A percentile compares a stretch with the other conserved stretches of the same genome.
phyloP scores from a whole-genome alignment of 2,888 invertebrate species.

The Tipula confusa region DNA sequence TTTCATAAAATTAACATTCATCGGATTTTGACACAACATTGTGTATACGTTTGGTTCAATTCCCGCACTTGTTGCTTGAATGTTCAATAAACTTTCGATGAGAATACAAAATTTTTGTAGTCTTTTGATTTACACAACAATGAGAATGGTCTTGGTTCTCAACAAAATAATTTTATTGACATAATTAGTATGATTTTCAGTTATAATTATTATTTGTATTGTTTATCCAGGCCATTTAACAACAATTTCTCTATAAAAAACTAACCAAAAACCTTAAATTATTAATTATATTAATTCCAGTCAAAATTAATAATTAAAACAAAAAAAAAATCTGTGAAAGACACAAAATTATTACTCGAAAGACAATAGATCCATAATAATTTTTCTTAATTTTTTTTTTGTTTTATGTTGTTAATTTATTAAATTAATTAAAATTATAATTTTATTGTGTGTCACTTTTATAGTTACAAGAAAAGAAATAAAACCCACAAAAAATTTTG shows the following conservation, averaged over 20 bases:
- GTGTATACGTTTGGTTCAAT: background rate
- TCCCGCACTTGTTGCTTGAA: background rate
- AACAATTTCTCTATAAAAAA: background rate
- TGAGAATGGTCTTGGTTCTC: background rate
- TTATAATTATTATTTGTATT: background rate
- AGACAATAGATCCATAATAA: background rate
- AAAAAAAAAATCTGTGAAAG: background rate
- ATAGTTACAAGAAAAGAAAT: background rate
- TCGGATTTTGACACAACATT: no score
- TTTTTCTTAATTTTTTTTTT: background rate
- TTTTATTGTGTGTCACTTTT: background rate
- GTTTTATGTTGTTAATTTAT: background rate
- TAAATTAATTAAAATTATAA: background rate
- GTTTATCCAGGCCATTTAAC: background rate
- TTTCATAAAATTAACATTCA: no score
- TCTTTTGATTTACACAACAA: background rate
- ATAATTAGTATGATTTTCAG: constrained; percentile 12
- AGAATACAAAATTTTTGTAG: background rate
- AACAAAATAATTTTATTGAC: background rate
- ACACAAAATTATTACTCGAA: background rate
- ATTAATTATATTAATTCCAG: background rate
- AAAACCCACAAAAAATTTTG: no score
- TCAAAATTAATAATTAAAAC: background rate
- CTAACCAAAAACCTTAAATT: background rate
- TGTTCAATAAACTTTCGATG: constrained; percentile 12